Evolutionary conservation across 2,113 vertebrate genomes (phyloP), one percentile per base, ranked within the genome.

Genomic region (Corynorhinus townsendii): DNA sequence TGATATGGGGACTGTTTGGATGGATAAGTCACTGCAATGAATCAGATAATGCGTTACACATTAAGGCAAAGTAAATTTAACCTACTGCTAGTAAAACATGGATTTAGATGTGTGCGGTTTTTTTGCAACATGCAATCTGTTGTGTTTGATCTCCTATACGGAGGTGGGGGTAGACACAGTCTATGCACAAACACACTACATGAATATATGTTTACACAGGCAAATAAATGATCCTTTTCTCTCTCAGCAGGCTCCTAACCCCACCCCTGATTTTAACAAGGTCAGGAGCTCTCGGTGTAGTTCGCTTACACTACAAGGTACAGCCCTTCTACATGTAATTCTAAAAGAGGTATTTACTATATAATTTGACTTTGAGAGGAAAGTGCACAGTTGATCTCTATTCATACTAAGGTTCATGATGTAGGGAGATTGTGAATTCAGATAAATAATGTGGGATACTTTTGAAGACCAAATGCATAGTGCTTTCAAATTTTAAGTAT

Each of bases 51-150:
- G 56, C 0, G 15, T 79, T 47, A 62, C 38, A 49, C 33, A 66
- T 92, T 54, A 83, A 93, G 49, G 35, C 73, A 85, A 96, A 96
- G 94, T 83, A 90, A 97, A 64, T 89, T 83, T 94, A 95, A 83
- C 88, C 84, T 69, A 83, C 86, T 2, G 2, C 79, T 89, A 81
- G 73, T 88, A 95, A 95, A 95, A 77, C 95, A 89, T 91, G 85
- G 88, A 82, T 93, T 93, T 90, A 91, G 86, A 90, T 83, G 69
- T 93, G 86, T 94, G 95, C 5, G 85, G 90, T 91, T 97, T 96
- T 97, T 95, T 68, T 93, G 75, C 83, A 95, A 86, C 88, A 72
- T 96, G 92, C 92, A 96, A 92, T 95, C 92, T 92, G 54, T 93
- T 89, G 95, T 62, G 54, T 95, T 96, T 97, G 90, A 96, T 94